Base-by-base conservation (phyloP, 2,888 invertebrate species). In the Ophonus ardosiacus region DNA sequence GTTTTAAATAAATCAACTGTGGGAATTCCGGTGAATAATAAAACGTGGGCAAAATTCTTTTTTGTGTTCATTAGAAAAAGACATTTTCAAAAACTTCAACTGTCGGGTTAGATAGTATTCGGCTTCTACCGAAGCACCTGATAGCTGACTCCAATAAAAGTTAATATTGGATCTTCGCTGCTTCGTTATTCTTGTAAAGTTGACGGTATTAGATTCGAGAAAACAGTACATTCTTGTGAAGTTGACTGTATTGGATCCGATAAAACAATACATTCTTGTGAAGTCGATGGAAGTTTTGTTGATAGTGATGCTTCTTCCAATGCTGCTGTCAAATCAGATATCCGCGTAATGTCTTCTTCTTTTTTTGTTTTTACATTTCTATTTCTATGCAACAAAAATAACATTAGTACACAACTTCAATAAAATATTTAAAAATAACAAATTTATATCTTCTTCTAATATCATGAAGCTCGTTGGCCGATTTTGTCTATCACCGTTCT, bases 101-200 rank as follows among this genome's bases (percentile, higher is more conserved):
- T 61, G 63, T 61, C 15, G 63, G 63, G 8, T 61, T 21, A 61
- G 15, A 61, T 61, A 61, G 15, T 61, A 4, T 61, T 61, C 63
- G 10, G 63, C 63, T 61, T 61, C 63, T n/a, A 21, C 21, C 2
- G 15, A n/a, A 18, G 63, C 10, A 61, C 8, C 21, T 1, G 15
- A 61, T 2, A 21, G 21, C 21, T 3, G 1, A n/a, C 10, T 13
- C n/a, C 51, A 51, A 1, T 51, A 51, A 5, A 51, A 3, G 21
- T 2, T 21, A 21, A 21, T 21, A 21, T 1, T 21, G 21, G 1
- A 21, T 2, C 21, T 21, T 21, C 21, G 21, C 21, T 21, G 21
- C 5, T n/a, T 51, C 51, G 51, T 51, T 1, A 1, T 51, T 13
- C n/a, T 13, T 8, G 10, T 51, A 5, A 51, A 13, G 5, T 51